A percentile compares a stretch with the other conserved stretches of the same genome.
Evolutionary conservation across 2,797 vertebrate species (phyloP).

Genomic region (Streptopelia turtur): DNA sequence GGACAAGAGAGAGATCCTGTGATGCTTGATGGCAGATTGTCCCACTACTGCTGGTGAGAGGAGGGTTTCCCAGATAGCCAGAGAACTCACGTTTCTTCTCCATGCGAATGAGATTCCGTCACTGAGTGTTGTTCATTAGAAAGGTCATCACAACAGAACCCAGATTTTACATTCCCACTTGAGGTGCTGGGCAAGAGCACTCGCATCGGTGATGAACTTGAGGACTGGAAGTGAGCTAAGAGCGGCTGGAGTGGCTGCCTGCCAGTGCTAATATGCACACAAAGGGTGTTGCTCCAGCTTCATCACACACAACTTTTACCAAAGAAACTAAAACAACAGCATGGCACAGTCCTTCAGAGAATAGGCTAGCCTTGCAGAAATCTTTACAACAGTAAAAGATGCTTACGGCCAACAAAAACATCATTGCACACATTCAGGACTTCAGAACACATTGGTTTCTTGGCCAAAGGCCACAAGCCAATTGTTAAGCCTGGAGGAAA

Average conservation of each 20-base stretch:
- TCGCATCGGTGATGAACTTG: background rate
- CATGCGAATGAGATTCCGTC: background rate
- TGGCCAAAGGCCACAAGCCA: background rate
- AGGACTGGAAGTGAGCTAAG: background rate
- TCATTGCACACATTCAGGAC: background rate
- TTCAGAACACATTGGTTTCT: background rate
- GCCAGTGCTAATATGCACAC: background rate
- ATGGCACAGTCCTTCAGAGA: background rate
- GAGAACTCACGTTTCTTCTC: background rate
- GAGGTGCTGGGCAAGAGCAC: background rate
- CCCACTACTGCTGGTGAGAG: background rate
- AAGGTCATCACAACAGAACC: background rate
- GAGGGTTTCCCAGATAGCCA: background rate
- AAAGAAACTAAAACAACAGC: background rate
- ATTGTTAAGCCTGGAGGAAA: background rate
- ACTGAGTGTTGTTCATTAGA: background rate
- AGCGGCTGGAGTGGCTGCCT: background rate
- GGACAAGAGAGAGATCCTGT: background rate
- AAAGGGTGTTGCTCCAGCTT: background rate
- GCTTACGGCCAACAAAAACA: slow-evolving; percentile 15
- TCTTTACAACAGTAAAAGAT: background rate
- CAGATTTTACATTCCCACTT: background rate
- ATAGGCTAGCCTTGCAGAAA: background rate
- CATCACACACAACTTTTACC: background rate
- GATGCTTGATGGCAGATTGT: background rate